Percentiles rank a stretch among this genome's conserved stretches.
phyloP scores from a whole-genome alignment of 2,888 invertebrate genomes.

The Halictus quadricinctus region DNA sequence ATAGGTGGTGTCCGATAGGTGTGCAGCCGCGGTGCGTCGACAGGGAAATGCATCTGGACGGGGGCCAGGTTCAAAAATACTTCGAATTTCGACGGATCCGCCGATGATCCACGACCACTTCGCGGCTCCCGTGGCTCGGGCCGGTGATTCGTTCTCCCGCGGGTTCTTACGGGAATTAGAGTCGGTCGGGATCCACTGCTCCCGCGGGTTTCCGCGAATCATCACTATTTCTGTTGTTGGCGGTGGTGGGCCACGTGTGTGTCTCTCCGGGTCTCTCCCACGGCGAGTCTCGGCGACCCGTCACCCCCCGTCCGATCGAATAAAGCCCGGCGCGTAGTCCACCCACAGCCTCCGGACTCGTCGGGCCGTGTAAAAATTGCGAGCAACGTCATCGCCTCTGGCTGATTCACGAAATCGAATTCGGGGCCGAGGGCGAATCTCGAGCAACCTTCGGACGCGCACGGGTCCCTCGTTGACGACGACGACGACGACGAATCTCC shows the following conservation, averaged over 20 bases:
- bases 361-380: constrained; percentile 25
- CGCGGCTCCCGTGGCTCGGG: neutral
- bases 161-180: neutral
- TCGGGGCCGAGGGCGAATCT: constrained; percentile 26
- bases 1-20: constrained; percentile 30
- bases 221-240: constrained; percentile 58
- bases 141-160: neutral
- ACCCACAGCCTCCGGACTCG: constrained; percentile 3
- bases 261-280: constrained; percentile 19
- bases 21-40: constrained; percentile 46
- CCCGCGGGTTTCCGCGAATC: constrained; percentile 48
- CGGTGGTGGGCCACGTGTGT: constrained; percentile 19
- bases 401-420: constrained; percentile 54
- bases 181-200: neutral
- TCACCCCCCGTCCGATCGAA: neutral
- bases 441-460: neutral
- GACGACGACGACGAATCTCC: neutral
- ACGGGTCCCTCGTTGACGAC: constrained; percentile 15
- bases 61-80: constrained; percentile 70
- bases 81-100: constrained; percentile 62
- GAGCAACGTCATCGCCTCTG: neutral
- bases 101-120: constrained; percentile 50
- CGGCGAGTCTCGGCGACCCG: neutral
- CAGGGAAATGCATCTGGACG: constrained; percentile 67
- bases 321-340: neutral